Evolutionary conservation across 1,140 invertebrate genomes (phyloP).

Genomic region (Chionoecetes opilio): DNA sequence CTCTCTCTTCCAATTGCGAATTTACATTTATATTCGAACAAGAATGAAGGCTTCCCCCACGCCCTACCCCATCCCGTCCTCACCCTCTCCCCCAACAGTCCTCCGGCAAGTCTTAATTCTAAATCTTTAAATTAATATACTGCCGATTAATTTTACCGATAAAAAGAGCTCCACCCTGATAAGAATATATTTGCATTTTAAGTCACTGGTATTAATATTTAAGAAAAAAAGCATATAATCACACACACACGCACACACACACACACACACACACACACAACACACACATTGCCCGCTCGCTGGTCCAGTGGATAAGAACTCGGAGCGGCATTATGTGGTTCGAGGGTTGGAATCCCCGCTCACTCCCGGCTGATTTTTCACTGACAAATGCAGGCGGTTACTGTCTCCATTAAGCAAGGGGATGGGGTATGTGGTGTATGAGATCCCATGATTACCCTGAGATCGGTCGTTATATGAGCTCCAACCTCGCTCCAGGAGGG

Average conservation of each 20-base stretch:
- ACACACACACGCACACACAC: conserved; percentile 25
- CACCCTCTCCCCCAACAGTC: not conserved
- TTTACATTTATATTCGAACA: not conserved
- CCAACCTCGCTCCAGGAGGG: no score
- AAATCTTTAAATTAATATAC: conserved; percentile 10
- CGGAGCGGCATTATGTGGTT: no score
- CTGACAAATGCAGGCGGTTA: no score
- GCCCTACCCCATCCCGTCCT: not conserved
- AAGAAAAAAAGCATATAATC: not conserved
- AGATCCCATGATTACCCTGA: no score
- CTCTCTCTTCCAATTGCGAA: not conserved
- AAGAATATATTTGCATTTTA: conserved; percentile 13
- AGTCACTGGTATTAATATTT: not conserved
- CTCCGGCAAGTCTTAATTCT: not conserved
- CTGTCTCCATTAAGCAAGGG: no score
- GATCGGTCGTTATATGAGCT: no score
- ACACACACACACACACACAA: conserved; percentile 28
- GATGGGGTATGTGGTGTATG: no score
- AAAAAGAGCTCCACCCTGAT: not conserved
- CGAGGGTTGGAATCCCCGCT: no score
- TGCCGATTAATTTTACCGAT: not conserved
- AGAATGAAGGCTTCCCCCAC: not conserved
- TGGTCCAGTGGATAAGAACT: no score
- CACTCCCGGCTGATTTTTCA: no score
- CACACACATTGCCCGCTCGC: no score